Base-by-base conservation (phyloP, 2,797 vertebrate genomes). In the Sternotherus odoratus region DNA sequence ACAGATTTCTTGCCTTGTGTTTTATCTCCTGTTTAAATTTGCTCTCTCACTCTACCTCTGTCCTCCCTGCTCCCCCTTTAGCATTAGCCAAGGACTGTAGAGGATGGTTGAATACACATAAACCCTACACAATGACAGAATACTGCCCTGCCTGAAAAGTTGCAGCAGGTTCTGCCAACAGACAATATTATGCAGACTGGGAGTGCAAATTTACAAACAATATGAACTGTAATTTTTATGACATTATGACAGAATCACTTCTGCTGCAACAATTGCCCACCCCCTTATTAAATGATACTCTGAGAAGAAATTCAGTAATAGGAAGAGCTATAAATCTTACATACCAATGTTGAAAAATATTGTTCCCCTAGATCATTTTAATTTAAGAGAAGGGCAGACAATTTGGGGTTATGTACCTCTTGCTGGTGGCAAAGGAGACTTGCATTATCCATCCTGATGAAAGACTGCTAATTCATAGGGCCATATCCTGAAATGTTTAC, bases 151-250 rank as follows among this genome's bases (percentile, higher is more conserved):
- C 84, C 84, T 60, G 92, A 90, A 97, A 97, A 96, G 97, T 97
- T 97, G 95, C 93, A 94, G 88, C 77, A 78, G 85, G 28, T 5
- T 74, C 88, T 82, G 96, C 93, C 69, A 60, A 85, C 88, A 83
- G 93, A 82, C 77, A 66, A 53, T 78, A 87, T 89, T 94, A 56
- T 83, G 77, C 94, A 43, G 94, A 86, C 95, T 84, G 66, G 89
- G 88, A 97, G 96, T 98, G 98, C 97, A 98, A 98, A 98, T 95
- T 98, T 98, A 97, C 97, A 96, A 79, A 56, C 26, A 93, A 85
- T 81, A 89, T 86, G 16, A 51, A 88, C 78, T 2, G 50, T 81
- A 82, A 92, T 89, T n/a, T n/a, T n/a, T n/a, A n/a, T n/a, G n/a
- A n/a, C n/a, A n/a, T n/a, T n/a, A n/a, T n/a, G n/a, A 80, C 48